phyloP scores from a whole-genome alignment of 1,140 invertebrate species.

The Penaeus indicus region DNA sequence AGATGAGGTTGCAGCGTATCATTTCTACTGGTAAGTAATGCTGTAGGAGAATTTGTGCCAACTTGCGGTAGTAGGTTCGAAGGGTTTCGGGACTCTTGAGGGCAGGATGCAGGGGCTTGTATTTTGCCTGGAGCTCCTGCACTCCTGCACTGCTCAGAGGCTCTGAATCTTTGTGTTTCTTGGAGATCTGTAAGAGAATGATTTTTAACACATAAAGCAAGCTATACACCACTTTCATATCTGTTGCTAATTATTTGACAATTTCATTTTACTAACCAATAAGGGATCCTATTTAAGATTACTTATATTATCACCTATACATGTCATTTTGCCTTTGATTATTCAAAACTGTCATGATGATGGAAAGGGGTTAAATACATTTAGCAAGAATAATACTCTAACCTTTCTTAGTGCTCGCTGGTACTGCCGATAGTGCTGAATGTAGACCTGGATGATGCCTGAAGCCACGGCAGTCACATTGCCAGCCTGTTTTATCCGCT shows the following conservation, averaged over 20 bases:
- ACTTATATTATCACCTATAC: no score
- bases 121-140: constrained; percentile 51
- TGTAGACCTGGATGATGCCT: constrained; percentile 47
- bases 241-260: no score
- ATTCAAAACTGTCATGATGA: no score
- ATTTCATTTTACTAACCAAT: no score
- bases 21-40: constrained; percentile 66
- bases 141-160: constrained; percentile 17
- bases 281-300: no score
- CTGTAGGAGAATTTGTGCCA: constrained; percentile 66
- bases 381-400: neutral
- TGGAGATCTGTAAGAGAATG: constrained; percentile 42
- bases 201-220: neutral
- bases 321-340: no score
- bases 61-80: constrained; percentile 65
- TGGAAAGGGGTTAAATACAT: no score
- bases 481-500: constrained; percentile 34
- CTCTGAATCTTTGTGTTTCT: constrained; percentile 57
- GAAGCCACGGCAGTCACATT: constrained; percentile 35
- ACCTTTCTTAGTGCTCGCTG: constrained; percentile 57
- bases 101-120: constrained; percentile 65
- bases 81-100: constrained; percentile 63
- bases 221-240: no score
- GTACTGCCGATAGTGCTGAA: constrained; percentile 60
- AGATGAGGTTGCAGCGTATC: constrained; percentile 59